These are phyloP conservation scores for Synergus laeviventris DNA, from an alignment of 2,888 invertebrate genomes.

Conservation along the genomic window DNA sequence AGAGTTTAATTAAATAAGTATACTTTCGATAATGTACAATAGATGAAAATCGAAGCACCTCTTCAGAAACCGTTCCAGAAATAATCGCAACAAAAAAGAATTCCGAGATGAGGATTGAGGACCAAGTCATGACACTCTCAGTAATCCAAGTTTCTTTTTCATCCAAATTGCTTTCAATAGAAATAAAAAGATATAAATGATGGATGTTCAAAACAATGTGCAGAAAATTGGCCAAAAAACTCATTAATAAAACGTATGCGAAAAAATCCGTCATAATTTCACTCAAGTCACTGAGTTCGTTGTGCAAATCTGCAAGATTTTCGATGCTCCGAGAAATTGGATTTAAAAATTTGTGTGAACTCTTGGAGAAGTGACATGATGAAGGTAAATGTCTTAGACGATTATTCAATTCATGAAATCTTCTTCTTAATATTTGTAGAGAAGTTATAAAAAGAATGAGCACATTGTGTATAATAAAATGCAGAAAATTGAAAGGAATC, in stretches of 20 bases:
- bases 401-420: slow-evolving; percentile 18
- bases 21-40: background rate
- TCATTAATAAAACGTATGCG: background rate
- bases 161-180: background rate
- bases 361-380: too few species aligned
- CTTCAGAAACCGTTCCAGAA: background rate
- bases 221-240: background rate
- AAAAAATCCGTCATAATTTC: background rate
- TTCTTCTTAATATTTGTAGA: background rate
- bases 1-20: background rate
- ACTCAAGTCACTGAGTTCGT: slow-evolving; percentile 2
- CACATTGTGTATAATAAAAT: slow-evolving; percentile 11
- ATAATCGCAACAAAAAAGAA: background rate
- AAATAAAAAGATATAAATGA: background rate
- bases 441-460: background rate
- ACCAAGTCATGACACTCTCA: background rate
- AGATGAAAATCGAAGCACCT: background rate
- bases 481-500: slow-evolving; percentile 3
- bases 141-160: background rate
- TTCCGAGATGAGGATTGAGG: background rate
- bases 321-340: background rate
- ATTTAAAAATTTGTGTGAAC: background rate
- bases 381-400: background rate
- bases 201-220: background rate
- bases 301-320: slow-evolving; percentile 1